phyloP scores from a whole-genome alignment of 2,888 invertebrate genomes.

The Ormyrus thymus region DNA sequence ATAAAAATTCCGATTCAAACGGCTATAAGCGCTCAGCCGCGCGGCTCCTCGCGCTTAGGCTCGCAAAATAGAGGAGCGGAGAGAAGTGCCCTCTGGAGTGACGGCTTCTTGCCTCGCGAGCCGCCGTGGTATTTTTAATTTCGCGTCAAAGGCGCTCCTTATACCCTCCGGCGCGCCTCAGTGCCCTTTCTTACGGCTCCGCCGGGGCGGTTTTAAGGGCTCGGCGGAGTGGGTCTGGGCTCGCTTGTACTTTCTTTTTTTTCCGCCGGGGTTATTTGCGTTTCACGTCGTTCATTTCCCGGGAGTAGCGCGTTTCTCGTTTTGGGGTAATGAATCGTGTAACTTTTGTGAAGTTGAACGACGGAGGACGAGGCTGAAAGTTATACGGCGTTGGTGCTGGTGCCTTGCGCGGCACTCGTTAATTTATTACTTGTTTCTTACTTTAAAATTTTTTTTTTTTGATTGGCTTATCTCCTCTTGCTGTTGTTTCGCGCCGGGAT shows the following conservation, averaged over 20 bases:
- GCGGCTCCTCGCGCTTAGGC: too few relatives aligned
- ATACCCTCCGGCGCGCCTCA: not conserved
- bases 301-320: constrained; percentile 15
- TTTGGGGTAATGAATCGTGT: constrained; percentile 29
- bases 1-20: too few relatives aligned
- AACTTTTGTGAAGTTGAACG: constrained; percentile 5
- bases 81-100: too few relatives aligned
- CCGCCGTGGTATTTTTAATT: constrained; percentile 35
- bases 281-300: constrained; percentile 1
- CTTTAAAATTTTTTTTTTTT: not conserved
- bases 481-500: too few relatives aligned
- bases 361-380: too few relatives aligned
- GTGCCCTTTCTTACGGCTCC: not conserved
- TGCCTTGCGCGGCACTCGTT: too few relatives aligned
- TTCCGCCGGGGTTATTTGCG: constrained; percentile 8
- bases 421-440: not conserved
- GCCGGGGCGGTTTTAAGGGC: not conserved
- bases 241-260: too few relatives aligned
- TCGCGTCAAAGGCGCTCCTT: constrained; percentile 16
- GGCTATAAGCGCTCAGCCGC: too few relatives aligned
- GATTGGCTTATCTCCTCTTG: too few relatives aligned
- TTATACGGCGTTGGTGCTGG: too few relatives aligned
- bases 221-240: not conserved
- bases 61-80: too few relatives aligned
- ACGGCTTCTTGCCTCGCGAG: not conserved